Base-by-base conservation (phyloP, 2,888 invertebrate genomes). In the Nymphalis c-album region DNA sequence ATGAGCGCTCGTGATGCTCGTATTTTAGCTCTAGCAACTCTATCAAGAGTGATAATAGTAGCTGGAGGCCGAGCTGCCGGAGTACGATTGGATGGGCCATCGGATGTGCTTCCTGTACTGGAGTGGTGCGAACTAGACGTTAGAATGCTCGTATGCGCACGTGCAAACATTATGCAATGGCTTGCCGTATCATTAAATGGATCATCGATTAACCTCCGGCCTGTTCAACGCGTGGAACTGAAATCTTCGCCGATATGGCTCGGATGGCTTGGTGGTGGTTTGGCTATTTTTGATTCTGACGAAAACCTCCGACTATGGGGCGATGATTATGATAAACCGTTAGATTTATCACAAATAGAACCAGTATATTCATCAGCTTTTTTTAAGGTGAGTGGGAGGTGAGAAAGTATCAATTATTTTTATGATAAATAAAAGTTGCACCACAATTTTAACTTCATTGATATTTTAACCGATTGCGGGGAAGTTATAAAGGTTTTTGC, bases 261-360 rank as follows among this genome's bases (percentile, higher is more conserved):
- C 95, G 81, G 94, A 94, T 78, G 96, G 91, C 96, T 80, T 87
- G 96, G 77, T 93, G 97, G 91, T 95, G 97, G 96, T 64, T 92
- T 99, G 48, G 97, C 97, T 0, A 94, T 97, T 67, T 89, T 99
- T 72, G 98, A 99, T 87, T 94, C 95, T 0, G 93, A 94, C 70
- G 99, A 99, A 87, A 96, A 96, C 75, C 88, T 98, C 67, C 96
- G 97, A 83, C 91, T 99, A 59, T 94, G 98, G 80, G 99, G 99
- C 81, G 98, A 98, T 1, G 94, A 97, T 71, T 97, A 97, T 79
- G 96, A 97, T 75, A 97, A 98, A 85, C 92, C 95, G 31, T 89
- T 97, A 73, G 97, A 98, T 83, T 93, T 98, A 74, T 95, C 96
- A 46, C 94, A 94, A 79, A 96, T 97, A 18, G 95, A 96, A 51